These are phyloP conservation scores for Palythoa grandiflora DNA, from an alignment of 92 coral and sea anemone species.

Conservation along the genomic window DNA sequence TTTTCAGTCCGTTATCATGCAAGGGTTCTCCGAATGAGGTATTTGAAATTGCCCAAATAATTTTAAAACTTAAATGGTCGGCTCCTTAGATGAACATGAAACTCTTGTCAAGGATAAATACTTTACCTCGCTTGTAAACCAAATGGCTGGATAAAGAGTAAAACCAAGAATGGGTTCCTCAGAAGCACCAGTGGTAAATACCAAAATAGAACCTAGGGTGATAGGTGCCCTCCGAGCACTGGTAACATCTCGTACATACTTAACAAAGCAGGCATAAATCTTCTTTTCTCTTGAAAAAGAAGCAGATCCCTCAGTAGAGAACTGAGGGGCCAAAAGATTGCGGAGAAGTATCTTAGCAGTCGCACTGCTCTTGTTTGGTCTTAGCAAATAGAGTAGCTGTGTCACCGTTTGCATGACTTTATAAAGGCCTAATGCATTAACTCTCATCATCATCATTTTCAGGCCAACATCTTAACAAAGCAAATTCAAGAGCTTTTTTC, in stretches of 20 bases:
- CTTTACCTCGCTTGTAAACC: constrained; percentile 40
- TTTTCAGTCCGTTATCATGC: too few relatives aligned
- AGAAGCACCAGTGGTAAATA: constrained; percentile 75
- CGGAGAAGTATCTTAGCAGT: constrained; percentile 68
- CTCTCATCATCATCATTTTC: constrained; percentile 28
- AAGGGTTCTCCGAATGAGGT: too few relatives aligned
- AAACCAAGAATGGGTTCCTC: constrained; percentile 82
- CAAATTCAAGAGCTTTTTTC: constrained; percentile 23
- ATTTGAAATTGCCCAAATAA: too few relatives aligned
- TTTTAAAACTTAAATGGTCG: neutral
- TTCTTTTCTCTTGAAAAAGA: constrained; percentile 65
- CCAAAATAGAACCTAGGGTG: constrained; percentile 59
- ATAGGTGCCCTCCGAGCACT: constrained; percentile 74
- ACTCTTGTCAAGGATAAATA: constrained; percentile 17
- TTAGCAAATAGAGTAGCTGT: constrained; percentile 64
- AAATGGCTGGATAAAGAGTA: constrained; percentile 64
- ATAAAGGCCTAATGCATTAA: constrained; percentile 60
- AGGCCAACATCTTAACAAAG: constrained; percentile 15
- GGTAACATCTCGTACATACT: constrained; percentile 76
- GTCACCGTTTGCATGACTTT: constrained; percentile 54
- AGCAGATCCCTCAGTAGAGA: constrained; percentile 72
- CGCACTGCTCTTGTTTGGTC: constrained; percentile 55
- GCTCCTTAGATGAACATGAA: constrained; percentile 21
- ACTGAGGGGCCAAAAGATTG: constrained; percentile 58
- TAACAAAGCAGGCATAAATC: constrained; percentile 70